These are phyloP conservation scores for Pholis gunnellus DNA, from an alignment of 2,113 vertebrate genomes.

Conservation along the genomic window DNA sequence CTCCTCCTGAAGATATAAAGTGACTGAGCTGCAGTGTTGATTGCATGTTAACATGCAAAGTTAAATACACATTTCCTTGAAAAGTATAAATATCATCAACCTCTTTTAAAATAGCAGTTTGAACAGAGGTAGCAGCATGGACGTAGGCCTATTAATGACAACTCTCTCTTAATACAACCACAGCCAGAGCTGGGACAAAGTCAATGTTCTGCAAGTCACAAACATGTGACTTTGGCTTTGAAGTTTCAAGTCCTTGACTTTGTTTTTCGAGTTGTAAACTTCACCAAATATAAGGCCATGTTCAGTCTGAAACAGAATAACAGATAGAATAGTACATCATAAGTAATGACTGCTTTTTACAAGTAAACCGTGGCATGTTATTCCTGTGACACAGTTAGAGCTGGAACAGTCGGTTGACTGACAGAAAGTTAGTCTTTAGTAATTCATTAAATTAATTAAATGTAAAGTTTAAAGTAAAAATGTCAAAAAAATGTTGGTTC, in stretches of 20 bases:
- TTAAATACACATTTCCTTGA: neutral
- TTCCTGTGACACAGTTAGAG: neutral
- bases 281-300: neutral
- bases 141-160: neutral
- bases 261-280: neutral
- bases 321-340: neutral
- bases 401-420: neutral
- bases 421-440: neutral
- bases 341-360: neutral
- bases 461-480: neutral
- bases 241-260: neutral
- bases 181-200: neutral
- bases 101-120: neutral
- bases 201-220: neutral
- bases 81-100: neutral
- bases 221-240: neutral
- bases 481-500: neutral
- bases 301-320: neutral
- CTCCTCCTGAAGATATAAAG: neutral
- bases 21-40: neutral
- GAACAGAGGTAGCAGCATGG: neutral
- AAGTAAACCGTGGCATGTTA: neutral
- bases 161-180: neutral
- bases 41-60: neutral
- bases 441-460: neutral